Evolutionary conservation across 2,888 invertebrate species (phyloP), one percentile per base, ranked within the genome.

Genomic region (Erannis defoliaria): DNA sequence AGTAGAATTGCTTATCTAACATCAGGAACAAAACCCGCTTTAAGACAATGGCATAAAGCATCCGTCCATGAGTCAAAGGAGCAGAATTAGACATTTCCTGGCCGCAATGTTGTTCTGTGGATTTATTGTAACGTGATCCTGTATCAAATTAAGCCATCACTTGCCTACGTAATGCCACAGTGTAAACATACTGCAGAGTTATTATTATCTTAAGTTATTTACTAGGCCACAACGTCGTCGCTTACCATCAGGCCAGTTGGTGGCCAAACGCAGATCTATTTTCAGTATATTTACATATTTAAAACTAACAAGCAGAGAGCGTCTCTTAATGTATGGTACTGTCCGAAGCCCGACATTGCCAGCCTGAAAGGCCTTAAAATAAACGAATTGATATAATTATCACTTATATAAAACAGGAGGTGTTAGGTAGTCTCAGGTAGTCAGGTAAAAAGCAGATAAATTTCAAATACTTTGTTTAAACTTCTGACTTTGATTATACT

Each of bases 61-160:
- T 43, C 51, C 37, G 37, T 50, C 59, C 21, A 46, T 49, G 43
- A 57, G 48, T 50, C 64, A 54, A 59, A 31, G 48, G 40, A 53
- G 56, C n/a, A 42, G 53, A 43, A 43, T 40, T 16, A 43, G 54
- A 56, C 56, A 64, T 60, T 68, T 70, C 71, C 71, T 66, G 66
- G 61, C 26, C 56, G 63, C 55, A 61, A 48, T 48, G 59, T 62
- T 66, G 65, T 62, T 42, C 23, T 57, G 62, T 67, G 66, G 71
- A 71, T 71, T 67, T 71, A 70, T 58, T 66, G 48, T 61, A 49
- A 53, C 19, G 68, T 68, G 51, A 66, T 66, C 54, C 62, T 54
- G 45, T 71, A 71, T 71, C 71, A 66, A 71, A 71, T 71, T 68
- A 71, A 68, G 62, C 71, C 71, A 71, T 71, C 71, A 67, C 65